Conservation (phyloP, 2,113 vertebrate genomes). For the Ictidomys tridecemlineatus region DNA sequence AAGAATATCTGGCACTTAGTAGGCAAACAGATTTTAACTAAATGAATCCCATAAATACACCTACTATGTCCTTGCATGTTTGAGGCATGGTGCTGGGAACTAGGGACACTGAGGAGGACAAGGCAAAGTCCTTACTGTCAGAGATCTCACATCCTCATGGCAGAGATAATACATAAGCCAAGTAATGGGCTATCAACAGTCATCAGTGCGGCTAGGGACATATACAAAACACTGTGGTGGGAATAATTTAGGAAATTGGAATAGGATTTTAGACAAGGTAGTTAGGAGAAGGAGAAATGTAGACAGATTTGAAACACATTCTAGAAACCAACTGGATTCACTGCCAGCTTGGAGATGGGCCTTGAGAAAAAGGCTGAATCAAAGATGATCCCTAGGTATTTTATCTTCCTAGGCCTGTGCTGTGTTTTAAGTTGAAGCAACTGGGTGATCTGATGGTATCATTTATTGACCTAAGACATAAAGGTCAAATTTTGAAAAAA, state of each 20-base stretch:
- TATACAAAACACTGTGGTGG: fast-evolving
- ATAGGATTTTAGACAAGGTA: background rate
- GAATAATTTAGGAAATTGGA: background rate
- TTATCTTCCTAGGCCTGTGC: conserved; percentile 28
- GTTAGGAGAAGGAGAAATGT: background rate
- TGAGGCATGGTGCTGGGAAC: background rate
- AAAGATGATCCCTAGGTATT: background rate
- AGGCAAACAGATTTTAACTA: background rate
- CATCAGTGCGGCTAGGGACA: background rate
- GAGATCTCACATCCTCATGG: background rate
- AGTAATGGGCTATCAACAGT: background rate
- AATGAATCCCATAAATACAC: background rate
- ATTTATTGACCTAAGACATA: background rate
- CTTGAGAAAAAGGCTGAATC: background rate
- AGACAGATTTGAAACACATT: background rate
- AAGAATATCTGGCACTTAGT: background rate
- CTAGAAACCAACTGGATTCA: background rate
- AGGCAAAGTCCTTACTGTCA: background rate
- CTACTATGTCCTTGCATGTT: background rate
- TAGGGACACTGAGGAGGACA: background rate
- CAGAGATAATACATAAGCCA: background rate
- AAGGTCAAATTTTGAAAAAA: background rate
- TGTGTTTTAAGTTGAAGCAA: background rate
- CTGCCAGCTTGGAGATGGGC: background rate
- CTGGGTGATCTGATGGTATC: background rate